Percentiles rank a stretch among this genome's conserved stretches.
These are phyloP conservation scores for Drosophila bipectinata DNA, from an alignment of 1,140 invertebrate genomes.

Conservation along the genomic window DNA sequence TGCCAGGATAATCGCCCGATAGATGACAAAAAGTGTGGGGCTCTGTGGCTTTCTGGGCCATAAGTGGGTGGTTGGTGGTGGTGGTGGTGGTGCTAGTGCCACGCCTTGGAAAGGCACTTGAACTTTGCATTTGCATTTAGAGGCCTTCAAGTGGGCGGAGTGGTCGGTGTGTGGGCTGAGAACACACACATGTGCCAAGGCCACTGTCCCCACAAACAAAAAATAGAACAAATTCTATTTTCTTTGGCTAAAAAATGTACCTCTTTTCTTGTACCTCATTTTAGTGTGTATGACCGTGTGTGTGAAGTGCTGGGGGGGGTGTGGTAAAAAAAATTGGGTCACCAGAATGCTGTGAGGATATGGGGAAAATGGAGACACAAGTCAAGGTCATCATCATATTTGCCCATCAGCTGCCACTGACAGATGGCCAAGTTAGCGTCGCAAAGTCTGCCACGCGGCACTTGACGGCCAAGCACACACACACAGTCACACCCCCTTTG, in stretches of 20 bases:
- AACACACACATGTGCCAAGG: constrained; percentile 40
- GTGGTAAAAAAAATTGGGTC: constrained; percentile 42
- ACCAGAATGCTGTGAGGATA: constrained; percentile 17
- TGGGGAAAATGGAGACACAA: constrained; percentile 17
- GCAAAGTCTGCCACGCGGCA: constrained; percentile 42
- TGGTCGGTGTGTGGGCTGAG: constrained; percentile 13
- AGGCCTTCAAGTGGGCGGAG: constrained; percentile 49
- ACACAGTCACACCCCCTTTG: constrained; percentile 4
- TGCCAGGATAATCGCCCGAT: constrained; percentile 43
- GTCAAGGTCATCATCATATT: constrained; percentile 52
- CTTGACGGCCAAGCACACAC: constrained; percentile 24
- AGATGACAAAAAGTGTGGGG: constrained; percentile 27
- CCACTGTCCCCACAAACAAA: constrained; percentile 28
- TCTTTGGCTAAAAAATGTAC: constrained; percentile 21
- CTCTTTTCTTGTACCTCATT: constrained; percentile 24
- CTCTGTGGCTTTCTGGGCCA: constrained; percentile 1
- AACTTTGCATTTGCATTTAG: constrained; percentile 73
- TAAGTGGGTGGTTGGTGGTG: background rate
- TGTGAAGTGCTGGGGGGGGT: constrained; percentile 20
- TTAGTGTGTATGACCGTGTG: constrained; percentile 5
- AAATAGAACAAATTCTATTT: constrained; percentile 50
- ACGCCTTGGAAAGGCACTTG: constrained; percentile 71
- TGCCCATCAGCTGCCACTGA: constrained; percentile 50
- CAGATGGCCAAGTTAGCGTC: constrained; percentile 38
- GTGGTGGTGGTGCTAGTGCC: constrained; percentile 5